Evolutionary conservation across 2,797 vertebrate species (phyloP), one percentile per base, ranked within the genome.

Genomic region (Sarcoramphus papa): DNA sequence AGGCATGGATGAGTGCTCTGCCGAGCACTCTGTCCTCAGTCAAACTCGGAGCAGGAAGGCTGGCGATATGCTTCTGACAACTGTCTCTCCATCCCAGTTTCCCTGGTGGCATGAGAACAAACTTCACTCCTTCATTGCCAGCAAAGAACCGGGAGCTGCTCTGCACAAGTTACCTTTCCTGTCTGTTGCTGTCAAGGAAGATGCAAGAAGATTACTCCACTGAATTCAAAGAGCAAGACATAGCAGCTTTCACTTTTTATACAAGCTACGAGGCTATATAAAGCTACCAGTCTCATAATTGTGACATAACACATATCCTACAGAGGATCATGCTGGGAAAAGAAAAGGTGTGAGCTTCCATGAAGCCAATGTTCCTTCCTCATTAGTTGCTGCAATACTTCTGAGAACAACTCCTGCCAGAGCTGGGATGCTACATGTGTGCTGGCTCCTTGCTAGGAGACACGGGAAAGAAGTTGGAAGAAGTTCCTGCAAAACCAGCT

Each of bases 281-380:
- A 88, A 94, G 82, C 64, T 37, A 59, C 65, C 0, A 5, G 47
- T 47, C 92, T 92, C 73, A 20, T 62, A 76, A 41, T 9, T 81
- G 65, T 78, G 93, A 97, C 89, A 74, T 62, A 93, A 83, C 43
- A 15, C 88, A 51, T 60, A 22, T 45, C 76, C 89, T 33, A 75
- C 82, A 79, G 69, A 41, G 88, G 47, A 91, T 92, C 91, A 69
- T 27, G 89, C 91, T 94, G 91, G 78, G 96, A 90, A 88, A 79
- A 92, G 65, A 95, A 92, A 86, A 92, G 59, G 63, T 45, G 40
- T 57, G 69, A 96, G 89, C 59, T 75, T 92, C 92, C 88, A 80
- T 12, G 40, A 83, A 95, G 75, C 41, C 76, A 45, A 0, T 59
- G 68, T n/a, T 95, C 81, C 64, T 88, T 76, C 56, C 73, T 94